These are phyloP conservation scores for Rugalucina vietnamica DNA, from an alignment of 2,888 invertebrate species.

Conservation along the genomic window DNA sequence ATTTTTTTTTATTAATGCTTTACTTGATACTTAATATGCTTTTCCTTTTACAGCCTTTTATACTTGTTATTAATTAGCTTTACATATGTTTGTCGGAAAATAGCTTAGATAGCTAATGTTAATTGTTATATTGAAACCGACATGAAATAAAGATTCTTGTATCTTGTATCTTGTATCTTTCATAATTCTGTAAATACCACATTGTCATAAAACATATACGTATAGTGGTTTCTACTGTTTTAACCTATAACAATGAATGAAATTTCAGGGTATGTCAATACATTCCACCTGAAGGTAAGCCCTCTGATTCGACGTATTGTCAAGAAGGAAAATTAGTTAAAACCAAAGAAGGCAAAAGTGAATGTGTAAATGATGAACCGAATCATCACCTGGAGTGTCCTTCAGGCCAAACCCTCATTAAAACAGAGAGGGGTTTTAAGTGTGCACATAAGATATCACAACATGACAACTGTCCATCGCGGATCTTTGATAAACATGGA, in stretches of 20 bases:
- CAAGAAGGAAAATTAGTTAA: slow-evolving; percentile 4
- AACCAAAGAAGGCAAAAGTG: not conserved
- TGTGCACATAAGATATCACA: not conserved
- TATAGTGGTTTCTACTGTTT: not conserved
- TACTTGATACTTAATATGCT: no score
- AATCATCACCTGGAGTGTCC: slow-evolving; percentile 27
- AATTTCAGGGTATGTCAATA: slow-evolving; percentile 45
- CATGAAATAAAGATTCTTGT: no score
- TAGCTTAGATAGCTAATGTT: no score
- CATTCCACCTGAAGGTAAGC: not conserved
- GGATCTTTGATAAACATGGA: not conserved
- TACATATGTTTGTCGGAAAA: no score
- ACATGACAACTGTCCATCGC: not conserved
- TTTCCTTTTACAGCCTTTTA: no score
- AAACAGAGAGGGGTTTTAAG: slow-evolving; percentile 13
- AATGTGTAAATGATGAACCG: slow-evolving; percentile 2
- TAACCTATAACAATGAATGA: not conserved
- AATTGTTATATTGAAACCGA: no score
- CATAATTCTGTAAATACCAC: no score
- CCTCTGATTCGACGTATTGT: not conserved
- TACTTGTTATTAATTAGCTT: no score
- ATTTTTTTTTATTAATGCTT: no score
- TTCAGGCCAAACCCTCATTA: slow-evolving; percentile 28
- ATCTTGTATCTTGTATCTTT: no score
- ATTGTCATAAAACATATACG: no score